Conservation (phyloP, 92 coral and sea anemone genomes). For the Phenganax subtilis region DNA sequence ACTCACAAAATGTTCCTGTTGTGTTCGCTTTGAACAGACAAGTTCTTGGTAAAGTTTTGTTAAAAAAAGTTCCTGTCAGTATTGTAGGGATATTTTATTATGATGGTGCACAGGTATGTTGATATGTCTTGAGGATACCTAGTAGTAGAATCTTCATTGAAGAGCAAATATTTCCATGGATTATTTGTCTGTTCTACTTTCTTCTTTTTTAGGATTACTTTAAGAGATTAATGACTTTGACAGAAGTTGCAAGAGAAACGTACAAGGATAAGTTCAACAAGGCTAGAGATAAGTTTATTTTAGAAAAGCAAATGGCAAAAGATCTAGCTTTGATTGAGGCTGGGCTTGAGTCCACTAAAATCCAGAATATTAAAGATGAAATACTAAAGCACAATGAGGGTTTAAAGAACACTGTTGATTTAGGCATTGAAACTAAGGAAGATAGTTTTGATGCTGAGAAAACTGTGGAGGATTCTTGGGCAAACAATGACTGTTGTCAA, state of each 20-base stretch:
- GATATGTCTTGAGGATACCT: too few species aligned
- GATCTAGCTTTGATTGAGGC: neutral
- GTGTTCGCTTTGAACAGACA: conserved; percentile 91
- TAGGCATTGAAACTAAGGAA: too few species aligned
- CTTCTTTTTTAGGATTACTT: conserved; percentile 58
- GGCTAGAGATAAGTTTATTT: conserved; percentile 40
- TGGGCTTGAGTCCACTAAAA: neutral
- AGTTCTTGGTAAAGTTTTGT: conserved; percentile 67
- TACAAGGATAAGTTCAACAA: conserved; percentile 66
- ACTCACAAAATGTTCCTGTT: conserved; percentile 69
- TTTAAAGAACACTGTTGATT: too few species aligned
- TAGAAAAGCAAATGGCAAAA: conserved; percentile 24
- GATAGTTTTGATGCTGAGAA: too few species aligned
- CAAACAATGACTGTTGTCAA: too few species aligned
- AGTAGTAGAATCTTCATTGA: neutral
- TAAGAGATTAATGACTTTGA: conserved; percentile 69
- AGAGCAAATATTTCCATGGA: neutral
- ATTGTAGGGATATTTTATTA: conserved; percentile 86
- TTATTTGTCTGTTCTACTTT: neutral
- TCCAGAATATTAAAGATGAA: neutral
- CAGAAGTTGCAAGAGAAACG: conserved; percentile 65
- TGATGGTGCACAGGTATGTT: conserved; percentile 85
- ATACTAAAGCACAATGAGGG: too few species aligned
- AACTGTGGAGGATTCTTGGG: too few species aligned
- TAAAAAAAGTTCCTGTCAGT: conserved; percentile 95